A percentile compares a stretch with the other conserved stretches of the same genome.
Conservation (phyloP, 1,140 invertebrate species). For the Arctopsyche grandis region DNA sequence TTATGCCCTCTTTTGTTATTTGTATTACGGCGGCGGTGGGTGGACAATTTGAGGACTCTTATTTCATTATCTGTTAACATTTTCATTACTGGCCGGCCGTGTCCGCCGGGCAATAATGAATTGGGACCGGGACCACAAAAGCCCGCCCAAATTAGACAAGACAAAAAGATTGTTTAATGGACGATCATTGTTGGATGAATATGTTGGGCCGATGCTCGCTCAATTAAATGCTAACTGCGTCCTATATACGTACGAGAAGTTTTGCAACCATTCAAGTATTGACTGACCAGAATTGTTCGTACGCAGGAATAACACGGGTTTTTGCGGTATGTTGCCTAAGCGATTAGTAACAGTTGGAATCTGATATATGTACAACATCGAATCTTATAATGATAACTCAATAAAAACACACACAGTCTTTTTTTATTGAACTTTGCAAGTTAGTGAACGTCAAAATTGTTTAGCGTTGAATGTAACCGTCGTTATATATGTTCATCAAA, state of each 20-base stretch:
- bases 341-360: no score
- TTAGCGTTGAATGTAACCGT: no score
- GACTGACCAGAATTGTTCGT: no score
- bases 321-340: no score
- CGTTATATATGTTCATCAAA: no score
- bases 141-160: conserved; percentile 46
- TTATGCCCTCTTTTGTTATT: conserved; percentile 55
- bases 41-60: conserved; percentile 47
- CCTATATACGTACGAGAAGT: not conserved
- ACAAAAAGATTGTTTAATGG: conserved; percentile 51
- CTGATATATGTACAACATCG: no score
- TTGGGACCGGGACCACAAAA: conserved; percentile 47
- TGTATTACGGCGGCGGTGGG: conserved; percentile 44
- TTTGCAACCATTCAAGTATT: no score
- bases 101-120: conserved; percentile 46
- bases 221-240: conserved; percentile 9
- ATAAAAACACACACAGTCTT: no score
- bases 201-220: conserved; percentile 27
- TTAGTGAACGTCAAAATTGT: no score
- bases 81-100: conserved; percentile 47
- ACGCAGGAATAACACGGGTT: no score
- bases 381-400: no score
- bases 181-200: conserved; percentile 46
- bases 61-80: conserved; percentile 49
- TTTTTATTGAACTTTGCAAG: no score